Evolutionary conservation across 2,113 vertebrate genomes (phyloP).

Genomic region (Morone chrysops): DNA sequence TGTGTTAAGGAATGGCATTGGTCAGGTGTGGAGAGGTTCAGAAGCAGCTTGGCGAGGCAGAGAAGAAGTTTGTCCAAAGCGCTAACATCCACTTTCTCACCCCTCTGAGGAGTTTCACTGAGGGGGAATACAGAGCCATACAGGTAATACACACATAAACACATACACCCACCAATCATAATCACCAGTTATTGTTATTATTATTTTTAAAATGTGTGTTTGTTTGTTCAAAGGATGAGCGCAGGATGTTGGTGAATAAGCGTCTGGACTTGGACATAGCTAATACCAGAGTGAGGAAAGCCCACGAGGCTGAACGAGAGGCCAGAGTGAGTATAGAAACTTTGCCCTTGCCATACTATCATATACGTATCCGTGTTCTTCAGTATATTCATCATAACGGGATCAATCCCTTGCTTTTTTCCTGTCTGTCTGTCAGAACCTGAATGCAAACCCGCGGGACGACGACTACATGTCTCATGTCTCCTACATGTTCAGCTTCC

Average conservation of each 20-base stretch:
- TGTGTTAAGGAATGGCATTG: slow-evolving; percentile 88
- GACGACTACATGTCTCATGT: slow-evolving; percentile 73
- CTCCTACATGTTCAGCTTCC: slow-evolving; percentile 83
- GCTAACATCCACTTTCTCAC: slow-evolving; percentile 92
- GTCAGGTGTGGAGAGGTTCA: slow-evolving; percentile 93
- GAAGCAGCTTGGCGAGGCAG: slow-evolving; percentile 89
- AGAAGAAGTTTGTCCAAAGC: slow-evolving; percentile 92
- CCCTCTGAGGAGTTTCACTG: slow-evolving; percentile 92
- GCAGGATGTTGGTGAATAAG: slow-evolving; percentile 77
- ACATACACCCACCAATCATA: not conserved
- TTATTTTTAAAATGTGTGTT: not conserved
- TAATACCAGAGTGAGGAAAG: slow-evolving; percentile 73
- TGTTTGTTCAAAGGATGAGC: slow-evolving; percentile 68
- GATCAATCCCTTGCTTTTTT: not conserved
- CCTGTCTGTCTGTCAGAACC: slow-evolving; percentile 49
- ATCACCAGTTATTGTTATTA: not conserved
- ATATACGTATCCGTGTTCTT: too few species aligned
- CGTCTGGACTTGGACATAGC: slow-evolving; percentile 81
- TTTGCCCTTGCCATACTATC: too few species aligned
- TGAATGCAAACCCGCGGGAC: slow-evolving; percentile 69
- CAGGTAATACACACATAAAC: slow-evolving; percentile 82
- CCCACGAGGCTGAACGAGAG: slow-evolving; percentile 73
- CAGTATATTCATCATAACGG: not conserved
- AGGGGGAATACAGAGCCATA: slow-evolving; percentile 92
- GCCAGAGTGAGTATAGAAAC: slow-evolving; percentile 64